phyloP scores from a whole-genome alignment of 2,113 vertebrate species.

The Apteryx owenii region DNA sequence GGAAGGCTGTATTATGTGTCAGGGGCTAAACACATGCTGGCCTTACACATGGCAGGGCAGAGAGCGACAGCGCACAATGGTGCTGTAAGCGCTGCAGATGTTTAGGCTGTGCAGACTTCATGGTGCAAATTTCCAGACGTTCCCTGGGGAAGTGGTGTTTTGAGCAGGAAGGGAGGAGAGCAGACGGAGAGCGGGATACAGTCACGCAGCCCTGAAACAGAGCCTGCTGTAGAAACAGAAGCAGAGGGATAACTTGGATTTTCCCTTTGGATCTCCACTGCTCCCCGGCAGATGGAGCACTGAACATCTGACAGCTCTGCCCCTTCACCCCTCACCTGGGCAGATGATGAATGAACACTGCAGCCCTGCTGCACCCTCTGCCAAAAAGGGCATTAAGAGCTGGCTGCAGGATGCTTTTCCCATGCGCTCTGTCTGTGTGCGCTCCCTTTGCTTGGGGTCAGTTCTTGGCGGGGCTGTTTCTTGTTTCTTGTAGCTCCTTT shows the following conservation, averaged over 20 bases:
- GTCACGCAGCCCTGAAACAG: neutral
- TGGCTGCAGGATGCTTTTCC: constrained; percentile 7
- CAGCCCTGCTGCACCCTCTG: neutral
- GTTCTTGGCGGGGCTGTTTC: neutral
- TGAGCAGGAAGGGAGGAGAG: constrained; percentile 11
- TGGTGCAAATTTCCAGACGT: constrained; percentile 71
- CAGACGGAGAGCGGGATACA: neutral
- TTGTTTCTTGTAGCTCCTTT: neutral
- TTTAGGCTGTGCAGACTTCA: constrained; percentile 67
- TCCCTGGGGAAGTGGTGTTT: constrained; percentile 38
- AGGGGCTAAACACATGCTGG: neutral
- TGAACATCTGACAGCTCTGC: neutral
- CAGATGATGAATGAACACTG: neutral
- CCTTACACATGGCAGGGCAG: neutral
- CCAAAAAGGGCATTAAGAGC: neutral
- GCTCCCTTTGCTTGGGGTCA: neutral
- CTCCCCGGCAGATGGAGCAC: fast-evolving
- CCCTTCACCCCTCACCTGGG: neutral
- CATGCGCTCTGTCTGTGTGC: fast-evolving
- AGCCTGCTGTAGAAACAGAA: neutral
- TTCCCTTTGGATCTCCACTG: constrained; percentile 9
- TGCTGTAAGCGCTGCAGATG: constrained; percentile 42
- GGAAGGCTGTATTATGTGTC: neutral
- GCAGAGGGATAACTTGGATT: neutral
- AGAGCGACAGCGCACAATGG: neutral